A percentile compares a stretch with the other conserved stretches of the same genome.
Evolutionary conservation across 2,888 invertebrate genomes (phyloP).

Genomic region (Thalpophila matura): DNA sequence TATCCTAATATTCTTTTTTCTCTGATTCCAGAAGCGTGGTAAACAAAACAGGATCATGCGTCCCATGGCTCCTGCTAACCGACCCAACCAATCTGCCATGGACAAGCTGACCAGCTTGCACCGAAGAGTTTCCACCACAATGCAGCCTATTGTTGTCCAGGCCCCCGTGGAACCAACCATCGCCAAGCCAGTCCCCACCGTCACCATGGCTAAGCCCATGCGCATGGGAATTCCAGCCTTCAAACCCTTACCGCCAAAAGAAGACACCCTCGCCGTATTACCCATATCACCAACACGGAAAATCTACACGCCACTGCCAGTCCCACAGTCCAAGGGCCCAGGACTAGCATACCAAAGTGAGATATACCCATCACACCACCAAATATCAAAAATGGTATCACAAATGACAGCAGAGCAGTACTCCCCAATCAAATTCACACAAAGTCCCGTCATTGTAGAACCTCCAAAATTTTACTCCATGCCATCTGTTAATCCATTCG

Average conservation of each 20-base stretch:
- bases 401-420: slow-evolving; percentile 86
- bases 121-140: slow-evolving; percentile 77
- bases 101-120: slow-evolving; percentile 81
- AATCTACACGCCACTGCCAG: slow-evolving; percentile 79
- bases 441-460: slow-evolving; percentile 78
- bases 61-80: slow-evolving; percentile 76
- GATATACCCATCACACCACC: slow-evolving; percentile 83
- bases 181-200: slow-evolving; percentile 69
- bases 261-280: slow-evolving; percentile 89
- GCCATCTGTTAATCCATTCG: slow-evolving; percentile 89
- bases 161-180: slow-evolving; percentile 72
- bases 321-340: slow-evolving; percentile 82
- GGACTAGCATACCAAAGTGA: slow-evolving; percentile 86
- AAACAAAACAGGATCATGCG: slow-evolving; percentile 88
- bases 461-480: slow-evolving; percentile 83
- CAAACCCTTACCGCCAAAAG: slow-evolving; percentile 93
- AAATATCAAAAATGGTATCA: slow-evolving; percentile 86
- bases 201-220: slow-evolving; percentile 89
- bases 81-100: slow-evolving; percentile 83
- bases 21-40: slow-evolving; percentile 85
- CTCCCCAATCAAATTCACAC: slow-evolving; percentile 78
- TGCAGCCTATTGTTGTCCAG: slow-evolving; percentile 83
- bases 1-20: not conserved
- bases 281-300: slow-evolving; percentile 83
- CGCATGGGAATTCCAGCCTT: slow-evolving; percentile 94